A percentile compares a stretch with the other conserved stretches of the same genome.
These are phyloP conservation scores for Pentalonia nigronervosa DNA, from an alignment of 1,140 invertebrate species.

Conservation along the genomic window DNA sequence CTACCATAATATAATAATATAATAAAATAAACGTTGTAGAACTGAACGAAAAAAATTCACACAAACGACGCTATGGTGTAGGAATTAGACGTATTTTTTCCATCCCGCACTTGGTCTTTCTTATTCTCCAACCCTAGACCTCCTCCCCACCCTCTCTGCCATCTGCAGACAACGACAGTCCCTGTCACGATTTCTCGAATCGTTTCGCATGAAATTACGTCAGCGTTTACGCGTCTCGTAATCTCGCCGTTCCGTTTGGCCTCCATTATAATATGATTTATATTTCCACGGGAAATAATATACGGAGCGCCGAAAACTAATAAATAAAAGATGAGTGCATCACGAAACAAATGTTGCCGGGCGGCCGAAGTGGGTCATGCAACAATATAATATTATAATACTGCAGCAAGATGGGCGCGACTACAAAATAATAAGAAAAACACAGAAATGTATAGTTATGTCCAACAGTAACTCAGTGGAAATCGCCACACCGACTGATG, in stretches of 20 bases:
- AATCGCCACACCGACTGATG: background rate
- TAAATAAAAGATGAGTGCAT: constrained; percentile 10
- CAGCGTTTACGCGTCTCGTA: constrained; percentile 30
- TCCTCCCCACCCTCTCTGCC: too few relatives aligned
- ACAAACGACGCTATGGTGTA: background rate
- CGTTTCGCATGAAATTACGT: constrained; percentile 9
- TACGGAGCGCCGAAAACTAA: background rate
- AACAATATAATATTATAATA: background rate
- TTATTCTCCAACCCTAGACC: background rate
- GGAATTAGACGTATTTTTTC: background rate
- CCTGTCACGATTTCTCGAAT: constrained; percentile 22
- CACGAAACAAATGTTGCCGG: constrained; percentile 5
- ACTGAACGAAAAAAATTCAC: background rate
- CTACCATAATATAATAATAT: background rate
- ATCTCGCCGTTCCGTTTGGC: constrained; percentile 8
- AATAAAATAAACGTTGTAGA: background rate
- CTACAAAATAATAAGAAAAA: background rate
- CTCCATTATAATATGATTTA: constrained; percentile 14
- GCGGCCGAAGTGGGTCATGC: background rate
- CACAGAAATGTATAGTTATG: background rate
- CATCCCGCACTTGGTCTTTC: background rate
- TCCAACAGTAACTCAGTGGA: background rate
- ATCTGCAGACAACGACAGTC: background rate
- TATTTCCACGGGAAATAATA: background rate
- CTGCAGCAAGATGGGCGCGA: background rate